A percentile compares a stretch with the other conserved stretches of the same genome.
phyloP scores from a whole-genome alignment of 2,797 vertebrate genomes.

The Characodon lateralis region DNA sequence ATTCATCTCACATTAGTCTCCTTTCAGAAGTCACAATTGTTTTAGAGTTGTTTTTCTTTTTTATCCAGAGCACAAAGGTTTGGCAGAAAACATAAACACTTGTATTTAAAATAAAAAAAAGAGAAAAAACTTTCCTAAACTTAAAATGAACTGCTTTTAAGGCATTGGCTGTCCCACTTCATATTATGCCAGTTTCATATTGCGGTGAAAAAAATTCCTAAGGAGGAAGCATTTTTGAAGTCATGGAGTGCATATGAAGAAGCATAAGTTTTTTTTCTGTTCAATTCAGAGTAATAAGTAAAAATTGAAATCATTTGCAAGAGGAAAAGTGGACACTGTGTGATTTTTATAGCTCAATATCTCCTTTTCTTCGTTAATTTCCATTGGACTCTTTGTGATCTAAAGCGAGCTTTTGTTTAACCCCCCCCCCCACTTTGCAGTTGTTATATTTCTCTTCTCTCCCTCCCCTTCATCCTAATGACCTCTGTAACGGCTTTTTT shows the following conservation, averaged over 20 bases:
- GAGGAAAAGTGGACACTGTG: slow-evolving; percentile 64
- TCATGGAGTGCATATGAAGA: slow-evolving; percentile 32
- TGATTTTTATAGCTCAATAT: slow-evolving; percentile 85
- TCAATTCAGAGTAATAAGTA: not conserved
- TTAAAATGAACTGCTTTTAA: not conserved
- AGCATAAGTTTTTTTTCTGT: slow-evolving; percentile 28
- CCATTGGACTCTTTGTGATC: slow-evolving; percentile 90
- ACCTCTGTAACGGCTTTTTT: slow-evolving; percentile 65
- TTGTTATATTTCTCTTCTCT: slow-evolving; percentile 45
- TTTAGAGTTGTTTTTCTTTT: slow-evolving; percentile 59
- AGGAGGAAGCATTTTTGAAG: not conserved
- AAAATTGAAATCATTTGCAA: slow-evolving; percentile 69
- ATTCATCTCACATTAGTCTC: slow-evolving; percentile 73
- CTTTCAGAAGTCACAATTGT: slow-evolving; percentile 62
- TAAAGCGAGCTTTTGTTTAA: slow-evolving; percentile 81
- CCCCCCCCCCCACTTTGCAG: slow-evolving; percentile 81
- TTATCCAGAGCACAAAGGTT: slow-evolving; percentile 40
- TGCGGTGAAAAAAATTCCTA: too few relatives aligned
- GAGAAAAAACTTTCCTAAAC: not conserved
- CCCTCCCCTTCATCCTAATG: slow-evolving; percentile 52
- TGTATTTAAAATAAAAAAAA: slow-evolving; percentile 5
- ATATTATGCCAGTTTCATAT: too few relatives aligned
- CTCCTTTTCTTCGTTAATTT: slow-evolving; percentile 88
- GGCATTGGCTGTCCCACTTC: not conserved
- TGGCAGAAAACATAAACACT: slow-evolving; percentile 34